A percentile compares a stretch with the other conserved stretches of the same genome.
Conservation (phyloP, 2,113 vertebrate genomes). For the Archocentrus centrarchus region DNA sequence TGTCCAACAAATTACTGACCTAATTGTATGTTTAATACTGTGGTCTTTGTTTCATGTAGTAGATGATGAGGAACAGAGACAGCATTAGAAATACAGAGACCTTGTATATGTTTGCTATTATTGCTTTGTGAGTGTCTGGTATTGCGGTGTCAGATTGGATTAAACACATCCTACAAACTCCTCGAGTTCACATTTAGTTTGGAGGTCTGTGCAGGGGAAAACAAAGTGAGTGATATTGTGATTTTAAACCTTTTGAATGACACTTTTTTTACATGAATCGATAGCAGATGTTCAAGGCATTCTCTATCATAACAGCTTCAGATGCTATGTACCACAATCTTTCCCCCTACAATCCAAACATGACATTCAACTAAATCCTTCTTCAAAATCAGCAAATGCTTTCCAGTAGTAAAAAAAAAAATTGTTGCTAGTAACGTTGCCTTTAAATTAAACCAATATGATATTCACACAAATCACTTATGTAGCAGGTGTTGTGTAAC, state of each 20-base stretch:
- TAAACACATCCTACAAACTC: conserved; percentile 38
- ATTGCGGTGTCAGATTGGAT: conserved; percentile 34
- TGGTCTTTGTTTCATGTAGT: conserved; percentile 12
- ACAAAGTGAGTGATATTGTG: conserved; percentile 24
- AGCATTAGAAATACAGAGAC: conserved; percentile 15
- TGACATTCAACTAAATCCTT: conserved; percentile 23
- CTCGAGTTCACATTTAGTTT: conserved; percentile 24
- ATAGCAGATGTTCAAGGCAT: conserved; percentile 56
- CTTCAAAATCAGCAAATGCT: conserved; percentile 11
- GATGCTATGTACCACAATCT: conserved; percentile 17
- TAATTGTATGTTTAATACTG: conserved; percentile 5
- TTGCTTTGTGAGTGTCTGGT: conserved; percentile 32
- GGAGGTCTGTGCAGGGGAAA: conserved; percentile 9
- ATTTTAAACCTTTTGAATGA: conserved; percentile 39
- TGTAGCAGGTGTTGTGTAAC: neutral
- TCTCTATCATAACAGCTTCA: conserved; percentile 43
- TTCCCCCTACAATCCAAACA: conserved; percentile 42
- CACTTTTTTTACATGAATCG: conserved; percentile 43
- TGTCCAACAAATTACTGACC: neutral
- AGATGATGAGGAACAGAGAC: conserved; percentile 47
- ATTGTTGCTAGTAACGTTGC: conserved; percentile 6
- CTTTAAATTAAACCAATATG: conserved; percentile 41
- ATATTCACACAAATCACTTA: neutral
- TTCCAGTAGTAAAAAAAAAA: neutral
- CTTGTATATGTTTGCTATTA: conserved; percentile 23